A percentile compares a stretch with the other conserved stretches of the same genome.
Conservation (phyloP, 2,888 invertebrate genomes). For the Microdon myrmicae region DNA sequence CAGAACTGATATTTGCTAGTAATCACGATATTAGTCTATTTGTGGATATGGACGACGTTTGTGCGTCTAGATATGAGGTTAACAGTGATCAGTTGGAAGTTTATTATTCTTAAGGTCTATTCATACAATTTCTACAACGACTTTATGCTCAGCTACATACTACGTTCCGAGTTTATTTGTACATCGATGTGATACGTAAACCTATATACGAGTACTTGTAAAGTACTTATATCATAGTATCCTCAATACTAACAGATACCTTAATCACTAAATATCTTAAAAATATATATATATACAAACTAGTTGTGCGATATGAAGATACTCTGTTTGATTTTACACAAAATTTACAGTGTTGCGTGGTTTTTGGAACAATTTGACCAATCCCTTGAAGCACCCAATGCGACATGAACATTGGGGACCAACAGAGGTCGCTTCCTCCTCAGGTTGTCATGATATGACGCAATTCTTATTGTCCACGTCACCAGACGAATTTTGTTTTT, state of each 20-base stretch:
- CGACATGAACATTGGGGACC: conserved; percentile 34
- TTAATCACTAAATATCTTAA: no score
- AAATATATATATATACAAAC: conserved; percentile 37
- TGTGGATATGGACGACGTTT: conserved; percentile 28
- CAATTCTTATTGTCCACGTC: conserved; percentile 79
- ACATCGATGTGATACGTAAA: conserved; percentile 34
- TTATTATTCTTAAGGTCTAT: conserved; percentile 20
- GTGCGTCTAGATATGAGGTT: conserved; percentile 36
- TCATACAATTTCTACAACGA: conserved; percentile 25
- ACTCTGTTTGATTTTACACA: conserved; percentile 6
- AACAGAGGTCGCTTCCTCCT: conserved; percentile 57
- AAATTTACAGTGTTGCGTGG: conserved; percentile 29
- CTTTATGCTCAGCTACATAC: conserved; percentile 8
- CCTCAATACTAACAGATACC: no score
- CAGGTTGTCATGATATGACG: conserved; percentile 79
- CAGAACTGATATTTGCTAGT: conserved; percentile 10
- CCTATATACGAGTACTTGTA: no score
- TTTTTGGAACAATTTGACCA: conserved; percentile 33
- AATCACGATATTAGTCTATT: conserved; percentile 12
- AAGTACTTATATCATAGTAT: no score
- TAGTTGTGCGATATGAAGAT: conserved; percentile 23
- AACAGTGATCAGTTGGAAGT: conserved; percentile 43
- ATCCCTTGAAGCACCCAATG: conserved; percentile 37
- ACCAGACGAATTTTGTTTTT: conserved; percentile 66
- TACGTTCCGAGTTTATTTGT: conserved; percentile 23